Evolutionary conservation across 2,888 invertebrate genomes (phyloP).

Genomic region (Branchinecta sandiegonensis): DNA sequence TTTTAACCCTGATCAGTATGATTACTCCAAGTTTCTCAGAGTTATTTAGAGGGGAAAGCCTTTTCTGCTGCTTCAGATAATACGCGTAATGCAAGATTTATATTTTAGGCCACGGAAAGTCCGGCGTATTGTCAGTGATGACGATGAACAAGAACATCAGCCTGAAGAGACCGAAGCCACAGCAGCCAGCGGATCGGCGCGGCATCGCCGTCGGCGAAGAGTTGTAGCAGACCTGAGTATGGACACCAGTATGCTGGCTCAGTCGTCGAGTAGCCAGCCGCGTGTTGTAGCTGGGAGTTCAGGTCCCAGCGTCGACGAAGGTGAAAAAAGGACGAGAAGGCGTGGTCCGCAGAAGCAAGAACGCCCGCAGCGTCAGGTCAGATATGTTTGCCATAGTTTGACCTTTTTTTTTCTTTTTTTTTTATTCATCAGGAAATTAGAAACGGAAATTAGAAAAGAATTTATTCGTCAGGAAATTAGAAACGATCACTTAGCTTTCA

Average conservation of each 20-base stretch:
- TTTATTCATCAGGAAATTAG: too few relatives aligned
- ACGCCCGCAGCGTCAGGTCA: neutral
- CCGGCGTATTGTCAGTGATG: slow-evolving; percentile 27
- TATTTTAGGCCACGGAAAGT: too few relatives aligned
- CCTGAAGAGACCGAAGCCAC: slow-evolving; percentile 21
- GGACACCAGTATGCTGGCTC: neutral
- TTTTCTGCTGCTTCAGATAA: neutral
- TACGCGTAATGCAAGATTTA: slow-evolving; percentile 28
- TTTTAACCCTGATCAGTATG: too few relatives aligned
- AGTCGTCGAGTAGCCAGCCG: slow-evolving; percentile 6
- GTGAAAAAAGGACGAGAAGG: neutral
- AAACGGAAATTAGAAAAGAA: too few relatives aligned
- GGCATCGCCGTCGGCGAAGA: neutral
- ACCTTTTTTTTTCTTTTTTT: too few relatives aligned
- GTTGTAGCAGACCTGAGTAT: neutral
- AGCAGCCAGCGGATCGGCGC: neutral
- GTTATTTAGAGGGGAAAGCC: too few relatives aligned
- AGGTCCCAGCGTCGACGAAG: neutral
- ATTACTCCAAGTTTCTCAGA: too few relatives aligned
- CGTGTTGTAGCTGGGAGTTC: neutral
- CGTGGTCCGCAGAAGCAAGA: neutral
- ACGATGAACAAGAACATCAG: slow-evolving; percentile 25
- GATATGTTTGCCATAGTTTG: too few relatives aligned
- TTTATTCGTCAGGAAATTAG: too few relatives aligned
- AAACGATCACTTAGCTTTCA: too few relatives aligned